Evolutionary conservation across 2,888 invertebrate species (phyloP), one percentile per base, ranked within the genome.

Genomic region (Drosophila demipolita): DNA sequence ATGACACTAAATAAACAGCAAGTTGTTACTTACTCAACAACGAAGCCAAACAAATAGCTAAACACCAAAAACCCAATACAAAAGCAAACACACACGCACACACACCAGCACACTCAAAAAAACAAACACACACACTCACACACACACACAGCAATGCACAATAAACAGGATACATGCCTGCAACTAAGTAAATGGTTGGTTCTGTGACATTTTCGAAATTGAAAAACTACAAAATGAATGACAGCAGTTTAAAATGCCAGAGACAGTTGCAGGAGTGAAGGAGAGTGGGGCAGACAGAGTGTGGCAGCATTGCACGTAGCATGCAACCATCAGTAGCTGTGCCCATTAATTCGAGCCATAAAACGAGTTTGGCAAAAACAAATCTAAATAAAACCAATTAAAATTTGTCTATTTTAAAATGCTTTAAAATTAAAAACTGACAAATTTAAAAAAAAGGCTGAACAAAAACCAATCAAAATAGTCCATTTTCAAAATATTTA

Each of bases 211-310:
- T 87, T 80, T 86, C 87, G 69, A 88, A 87, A 90, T 90, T 90
- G 87, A 87, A 87, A 88, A 90, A 90, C 83, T 90, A 83, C 87
- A 86, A 87, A 90, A 90, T 86, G 89, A 87, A 80, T 90, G 90
- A 87, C 87, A 88, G 76, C 81, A 86, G 90, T 83, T 90, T 83
- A 90, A 78, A 78, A 74, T 70, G 66, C 26, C 52, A 40, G 66
- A 50, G 33, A 12, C 3, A 11, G 38, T 7, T 64, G 29, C 45
- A 29, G 57, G 55, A 23, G 68, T 15, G 29, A 1, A 1, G 6
- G n/a, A 12, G 20, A 20, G 20, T 5, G 15, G 60, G 32, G 50
- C 20, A 26, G 23, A 38, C 35, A 29, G n/a, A 52, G 29, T 6
- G 59, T 45, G 58, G 36, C 66, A 50, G 53, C 29, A 32, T 23